Evolutionary conservation across 2,888 invertebrate genomes (phyloP), one percentile per base, ranked within the genome.

Genomic region (Cataglyphis cursor): DNA sequence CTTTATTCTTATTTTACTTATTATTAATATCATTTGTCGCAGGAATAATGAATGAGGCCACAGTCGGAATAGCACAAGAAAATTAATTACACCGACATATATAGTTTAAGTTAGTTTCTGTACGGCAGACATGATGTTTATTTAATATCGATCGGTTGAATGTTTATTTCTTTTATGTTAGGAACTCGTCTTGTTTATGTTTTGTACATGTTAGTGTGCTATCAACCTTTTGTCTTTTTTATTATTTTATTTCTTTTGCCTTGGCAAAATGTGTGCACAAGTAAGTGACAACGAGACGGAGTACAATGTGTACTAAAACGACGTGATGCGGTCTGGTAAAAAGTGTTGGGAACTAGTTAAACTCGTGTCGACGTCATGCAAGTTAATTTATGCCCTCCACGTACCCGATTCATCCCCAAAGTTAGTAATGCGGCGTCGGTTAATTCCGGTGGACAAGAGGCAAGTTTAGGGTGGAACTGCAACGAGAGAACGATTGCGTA

Each of bases 391-490:
- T 91, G 91, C 88, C 76, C 57, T 84, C 84, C 90, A 81, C 90
- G 91, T 90, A 86, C 84, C 88, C 86, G 86, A 91, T 91, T 91
- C 91, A 90, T 90, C 88, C 87, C 84, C 73, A 70, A 91, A 90
- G 91, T 90, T 90, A 85, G 85, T 84, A 51, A 73, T 81, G 75
- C 86, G 82, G 78, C 83, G 84, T 85, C 83, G 85, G 90, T 88
- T 90, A 90, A 90, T 89, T 90, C 83, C 78, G 72, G 35, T 78
- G 68, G 80, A 87, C 86, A 81, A 65, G 81, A 54, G 65, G 57
- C 62, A 83, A 73, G 70, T 68, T 54, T 64, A 35, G 54, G 51
- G 59, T 38, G 35, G 31, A 44, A 65, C 31, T 54, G 41, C 24
- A 18, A 18, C 28, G 9, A 48, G 72, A n/a, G 31, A 51, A 64